Evolutionary conservation across 1,140 invertebrate genomes (phyloP).

Genomic region (Plectus sambesii): DNA sequence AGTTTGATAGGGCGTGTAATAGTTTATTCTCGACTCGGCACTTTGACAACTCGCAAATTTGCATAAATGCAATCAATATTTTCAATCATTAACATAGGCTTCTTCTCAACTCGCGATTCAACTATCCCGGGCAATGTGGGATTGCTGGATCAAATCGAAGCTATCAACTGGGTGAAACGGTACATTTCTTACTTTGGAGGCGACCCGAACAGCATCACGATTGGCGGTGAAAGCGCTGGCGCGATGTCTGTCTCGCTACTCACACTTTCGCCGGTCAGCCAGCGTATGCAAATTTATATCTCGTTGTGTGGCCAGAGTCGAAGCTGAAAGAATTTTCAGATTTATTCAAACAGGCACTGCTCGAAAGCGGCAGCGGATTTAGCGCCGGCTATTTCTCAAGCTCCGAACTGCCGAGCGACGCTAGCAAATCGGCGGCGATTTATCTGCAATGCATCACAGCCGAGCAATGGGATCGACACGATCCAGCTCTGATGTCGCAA

Average conservation of each 20-base stretch:
- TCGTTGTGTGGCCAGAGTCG: too few relatives aligned
- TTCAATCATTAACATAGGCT: too few relatives aligned
- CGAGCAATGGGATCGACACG: slow-evolving; percentile 8
- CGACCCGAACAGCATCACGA: slow-evolving; percentile 58
- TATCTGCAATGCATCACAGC: slow-evolving; percentile 8
- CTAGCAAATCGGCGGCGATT: slow-evolving; percentile 6
- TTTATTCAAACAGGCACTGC: slow-evolving; percentile 13
- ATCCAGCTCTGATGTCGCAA: background rate
- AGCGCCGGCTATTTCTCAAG: slow-evolving; percentile 7
- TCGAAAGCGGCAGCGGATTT: slow-evolving; percentile 9
- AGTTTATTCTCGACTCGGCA: too few relatives aligned
- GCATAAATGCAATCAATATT: too few relatives aligned
- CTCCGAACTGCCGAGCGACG: background rate
- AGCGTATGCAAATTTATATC: background rate
- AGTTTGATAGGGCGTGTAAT: too few relatives aligned
- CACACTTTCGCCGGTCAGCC: slow-evolving; percentile 8
- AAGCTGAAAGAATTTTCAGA: too few relatives aligned
- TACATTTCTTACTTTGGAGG: slow-evolving; percentile 65
- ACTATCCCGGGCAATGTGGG: slow-evolving; percentile 56
- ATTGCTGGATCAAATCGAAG: slow-evolving; percentile 60
- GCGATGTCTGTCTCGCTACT: slow-evolving; percentile 51
- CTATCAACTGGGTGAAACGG: slow-evolving; percentile 59
- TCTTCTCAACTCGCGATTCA: slow-evolving; percentile 8
- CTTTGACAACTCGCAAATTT: too few relatives aligned
- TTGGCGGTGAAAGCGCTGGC: slow-evolving; percentile 60